A percentile compares a stretch with the other conserved stretches of the same genome.
Evolutionary conservation across 2,113 vertebrate genomes (phyloP).

Genomic region (Haemorhous mexicanus): DNA sequence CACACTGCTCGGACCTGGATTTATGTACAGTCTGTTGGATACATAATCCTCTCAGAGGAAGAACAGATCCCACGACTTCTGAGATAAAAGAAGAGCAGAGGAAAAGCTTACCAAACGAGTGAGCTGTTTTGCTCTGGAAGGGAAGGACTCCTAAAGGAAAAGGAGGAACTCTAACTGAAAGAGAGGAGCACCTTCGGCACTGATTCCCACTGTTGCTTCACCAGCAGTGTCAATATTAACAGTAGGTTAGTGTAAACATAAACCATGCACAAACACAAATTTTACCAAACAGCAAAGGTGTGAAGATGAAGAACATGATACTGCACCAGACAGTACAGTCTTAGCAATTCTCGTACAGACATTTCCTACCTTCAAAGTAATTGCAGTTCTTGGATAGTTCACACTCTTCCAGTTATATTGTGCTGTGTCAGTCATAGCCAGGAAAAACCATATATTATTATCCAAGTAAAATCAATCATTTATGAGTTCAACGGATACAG

Average conservation of each 20-base stretch:
- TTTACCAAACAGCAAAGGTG: not conserved
- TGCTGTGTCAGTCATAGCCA: not conserved
- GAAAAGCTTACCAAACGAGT: not conserved
- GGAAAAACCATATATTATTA: not conserved
- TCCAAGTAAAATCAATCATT: not conserved
- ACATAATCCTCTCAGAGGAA: not conserved
- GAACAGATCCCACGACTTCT: not conserved
- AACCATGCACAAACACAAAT: not conserved
- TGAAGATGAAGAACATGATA: not conserved
- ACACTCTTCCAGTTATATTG: not conserved
- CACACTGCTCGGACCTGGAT: not conserved
- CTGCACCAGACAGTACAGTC: not conserved
- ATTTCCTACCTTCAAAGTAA: not conserved
- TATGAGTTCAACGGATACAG: not conserved
- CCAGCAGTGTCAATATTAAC: not conserved
- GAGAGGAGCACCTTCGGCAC: not conserved
- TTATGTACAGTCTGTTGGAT: not conserved
- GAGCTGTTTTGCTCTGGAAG: not conserved
- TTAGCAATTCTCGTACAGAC: not conserved
- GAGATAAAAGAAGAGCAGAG: not conserved
- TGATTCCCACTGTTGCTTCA: not conserved
- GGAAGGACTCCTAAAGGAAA: not conserved
- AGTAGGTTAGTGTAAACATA: not conserved
- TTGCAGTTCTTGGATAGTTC: not conserved
- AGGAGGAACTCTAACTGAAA: not conserved